These are phyloP conservation scores for Pteria penguin DNA, from an alignment of 2,888 invertebrate genomes.

Conservation along the genomic window DNA sequence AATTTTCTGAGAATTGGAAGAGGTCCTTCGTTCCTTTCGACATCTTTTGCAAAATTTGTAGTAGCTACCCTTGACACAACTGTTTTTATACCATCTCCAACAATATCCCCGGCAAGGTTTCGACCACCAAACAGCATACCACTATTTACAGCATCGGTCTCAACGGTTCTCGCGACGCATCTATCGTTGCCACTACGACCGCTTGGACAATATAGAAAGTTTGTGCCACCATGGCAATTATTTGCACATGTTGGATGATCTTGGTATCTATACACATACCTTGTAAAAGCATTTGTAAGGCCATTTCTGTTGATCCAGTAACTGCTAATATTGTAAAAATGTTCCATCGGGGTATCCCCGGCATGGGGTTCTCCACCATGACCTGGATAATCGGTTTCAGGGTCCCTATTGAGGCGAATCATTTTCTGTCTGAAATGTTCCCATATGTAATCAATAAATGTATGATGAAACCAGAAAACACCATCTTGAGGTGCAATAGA, in stretches of 20 bases:
- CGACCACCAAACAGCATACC: no score
- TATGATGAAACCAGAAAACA: constrained; percentile 9
- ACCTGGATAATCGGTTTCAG: constrained; percentile 1
- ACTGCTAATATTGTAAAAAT: not conserved
- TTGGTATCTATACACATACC: not conserved
- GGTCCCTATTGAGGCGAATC: not conserved
- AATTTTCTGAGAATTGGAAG: no score
- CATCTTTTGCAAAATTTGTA: no score
- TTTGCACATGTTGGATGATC: constrained; percentile 9
- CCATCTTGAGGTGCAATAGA: not conserved
- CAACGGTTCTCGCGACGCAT: not conserved
- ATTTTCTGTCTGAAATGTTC: constrained; percentile 11
- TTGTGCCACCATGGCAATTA: not conserved
- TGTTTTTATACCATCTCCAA: no score
- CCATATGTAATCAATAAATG: constrained; percentile 19
- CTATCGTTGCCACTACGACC: not conserved
- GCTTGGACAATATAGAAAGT: not conserved
- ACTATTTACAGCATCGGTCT: no score
- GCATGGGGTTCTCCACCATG: not conserved
- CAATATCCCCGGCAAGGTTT: no score
- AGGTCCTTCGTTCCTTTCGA: no score
- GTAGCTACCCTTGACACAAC: no score
- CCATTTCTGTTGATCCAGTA: constrained; percentile 2
- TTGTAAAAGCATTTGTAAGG: not conserved
- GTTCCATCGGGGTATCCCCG: not conserved